Evolutionary conservation across 2,797 vertebrate species (phyloP).

Genomic region (Chiroxiphia lanceolata): DNA sequence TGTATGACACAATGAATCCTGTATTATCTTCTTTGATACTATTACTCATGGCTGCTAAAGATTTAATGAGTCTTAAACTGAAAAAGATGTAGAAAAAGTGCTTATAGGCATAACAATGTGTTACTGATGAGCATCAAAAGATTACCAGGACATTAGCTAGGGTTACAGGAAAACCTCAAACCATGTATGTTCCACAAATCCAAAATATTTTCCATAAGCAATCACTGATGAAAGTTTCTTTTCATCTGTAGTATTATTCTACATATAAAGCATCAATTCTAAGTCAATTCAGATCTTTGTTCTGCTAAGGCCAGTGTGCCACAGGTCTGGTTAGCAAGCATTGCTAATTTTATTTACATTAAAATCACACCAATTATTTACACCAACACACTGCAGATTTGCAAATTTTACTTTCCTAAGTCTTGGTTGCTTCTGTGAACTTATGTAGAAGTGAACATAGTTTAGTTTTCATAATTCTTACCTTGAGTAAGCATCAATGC

Average conservation of each 20-base stretch:
- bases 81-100: slow-evolving; percentile 65
- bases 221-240: background rate
- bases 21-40: slow-evolving; percentile 58
- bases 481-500: background rate
- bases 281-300: background rate
- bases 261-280: background rate
- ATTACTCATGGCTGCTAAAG: slow-evolving; percentile 43
- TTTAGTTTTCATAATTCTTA: background rate
- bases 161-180: slow-evolving; percentile 60
- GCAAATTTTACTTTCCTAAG: background rate
- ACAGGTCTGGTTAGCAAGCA: background rate
- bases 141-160: slow-evolving; percentile 48
- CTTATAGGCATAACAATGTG: slow-evolving; percentile 57
- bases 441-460: background rate
- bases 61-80: slow-evolving; percentile 61
- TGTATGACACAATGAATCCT: slow-evolving; percentile 45
- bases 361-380: background rate
- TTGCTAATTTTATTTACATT: background rate
- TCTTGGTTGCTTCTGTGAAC: background rate
- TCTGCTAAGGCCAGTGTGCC: background rate
- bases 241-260: background rate
- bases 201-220: slow-evolving; percentile 49
- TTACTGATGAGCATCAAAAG: slow-evolving; percentile 68
- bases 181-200: background rate
- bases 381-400: background rate